phyloP scores from a whole-genome alignment of 2,113 vertebrate species.

The Odontesthes bonariensis region DNA sequence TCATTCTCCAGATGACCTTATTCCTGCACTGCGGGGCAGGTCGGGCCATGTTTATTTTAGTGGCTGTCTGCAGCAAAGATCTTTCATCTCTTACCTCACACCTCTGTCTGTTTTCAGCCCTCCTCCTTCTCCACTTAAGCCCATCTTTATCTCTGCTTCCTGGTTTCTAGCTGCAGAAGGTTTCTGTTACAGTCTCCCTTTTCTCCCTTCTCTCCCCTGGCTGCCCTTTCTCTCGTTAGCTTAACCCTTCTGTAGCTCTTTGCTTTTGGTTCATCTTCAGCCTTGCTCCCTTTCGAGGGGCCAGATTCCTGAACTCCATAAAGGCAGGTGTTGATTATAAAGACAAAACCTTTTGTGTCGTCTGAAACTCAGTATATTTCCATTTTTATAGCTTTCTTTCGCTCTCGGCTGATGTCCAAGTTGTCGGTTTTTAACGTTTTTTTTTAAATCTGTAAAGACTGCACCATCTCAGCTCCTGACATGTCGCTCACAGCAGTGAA shows the following conservation, averaged over 20 bases:
- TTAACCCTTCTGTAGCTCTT: background rate
- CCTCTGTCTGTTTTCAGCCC: constrained; percentile 37
- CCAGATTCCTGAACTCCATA: background rate
- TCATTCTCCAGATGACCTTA: constrained; percentile 28
- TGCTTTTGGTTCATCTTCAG: background rate
- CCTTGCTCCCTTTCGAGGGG: background rate
- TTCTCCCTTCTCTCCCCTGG: too few species aligned
- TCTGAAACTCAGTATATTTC: background rate
- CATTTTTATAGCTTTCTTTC: background rate
- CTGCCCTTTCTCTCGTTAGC: background rate
- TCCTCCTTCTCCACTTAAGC: constrained; percentile 30
- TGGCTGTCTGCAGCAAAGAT: constrained; percentile 22
- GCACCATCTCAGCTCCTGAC: too few species aligned
- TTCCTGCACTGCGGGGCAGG: constrained; percentile 12
- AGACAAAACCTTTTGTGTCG: background rate
- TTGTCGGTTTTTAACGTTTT: too few species aligned
- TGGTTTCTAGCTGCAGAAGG: constrained; percentile 4
- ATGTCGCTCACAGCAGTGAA: too few species aligned
- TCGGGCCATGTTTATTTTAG: constrained; percentile 52
- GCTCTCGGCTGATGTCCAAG: too few species aligned
- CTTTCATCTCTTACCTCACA: constrained; percentile 42
- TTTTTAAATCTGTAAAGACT: too few species aligned
- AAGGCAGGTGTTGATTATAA: background rate
- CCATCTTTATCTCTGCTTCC: constrained; percentile 33
- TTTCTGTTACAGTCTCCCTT: background rate